Conservation (phyloP, 2,797 vertebrate genomes). For the Cheirogaleus major region DNA sequence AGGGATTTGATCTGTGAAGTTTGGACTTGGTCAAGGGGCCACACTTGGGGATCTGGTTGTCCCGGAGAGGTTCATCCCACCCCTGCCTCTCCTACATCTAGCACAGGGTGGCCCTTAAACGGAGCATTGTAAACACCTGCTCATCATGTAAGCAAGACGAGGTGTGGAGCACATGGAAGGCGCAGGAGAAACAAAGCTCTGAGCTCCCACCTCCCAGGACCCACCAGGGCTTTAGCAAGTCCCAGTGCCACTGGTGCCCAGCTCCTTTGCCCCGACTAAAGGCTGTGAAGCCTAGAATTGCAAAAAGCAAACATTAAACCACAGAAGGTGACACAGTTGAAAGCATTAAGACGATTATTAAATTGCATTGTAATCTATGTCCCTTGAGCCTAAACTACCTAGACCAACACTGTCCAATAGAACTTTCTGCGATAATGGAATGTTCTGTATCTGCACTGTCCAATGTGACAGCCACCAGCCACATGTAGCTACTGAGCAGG, state of each 20-base stretch:
- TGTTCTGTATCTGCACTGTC: not conserved
- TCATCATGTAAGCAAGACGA: not conserved
- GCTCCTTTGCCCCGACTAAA: constrained; percentile 11
- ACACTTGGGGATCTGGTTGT: not conserved
- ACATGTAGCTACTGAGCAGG: not conserved
- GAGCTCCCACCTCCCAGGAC: not conserved
- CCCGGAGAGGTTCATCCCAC: not conserved
- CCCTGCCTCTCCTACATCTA: not conserved
- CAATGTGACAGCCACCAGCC: not conserved
- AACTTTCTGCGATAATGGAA: not conserved
- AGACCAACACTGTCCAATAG: not conserved
- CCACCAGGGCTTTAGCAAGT: not conserved
- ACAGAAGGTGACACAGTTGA: not conserved
- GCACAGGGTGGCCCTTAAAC: not conserved
- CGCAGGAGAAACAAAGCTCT: not conserved
- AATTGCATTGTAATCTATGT: not conserved
- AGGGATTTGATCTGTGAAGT: not conserved
- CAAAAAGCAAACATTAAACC: not conserved
- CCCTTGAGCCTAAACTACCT: not conserved
- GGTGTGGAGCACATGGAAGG: not conserved
- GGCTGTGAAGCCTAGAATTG: not conserved
- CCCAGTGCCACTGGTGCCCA: not conserved
- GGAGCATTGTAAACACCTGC: not conserved
- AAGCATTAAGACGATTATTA: not conserved
- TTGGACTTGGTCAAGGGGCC: not conserved